These are phyloP conservation scores for Cosmia pyralina DNA, from an alignment of 2,888 invertebrate genomes.

Conservation along the genomic window DNA sequence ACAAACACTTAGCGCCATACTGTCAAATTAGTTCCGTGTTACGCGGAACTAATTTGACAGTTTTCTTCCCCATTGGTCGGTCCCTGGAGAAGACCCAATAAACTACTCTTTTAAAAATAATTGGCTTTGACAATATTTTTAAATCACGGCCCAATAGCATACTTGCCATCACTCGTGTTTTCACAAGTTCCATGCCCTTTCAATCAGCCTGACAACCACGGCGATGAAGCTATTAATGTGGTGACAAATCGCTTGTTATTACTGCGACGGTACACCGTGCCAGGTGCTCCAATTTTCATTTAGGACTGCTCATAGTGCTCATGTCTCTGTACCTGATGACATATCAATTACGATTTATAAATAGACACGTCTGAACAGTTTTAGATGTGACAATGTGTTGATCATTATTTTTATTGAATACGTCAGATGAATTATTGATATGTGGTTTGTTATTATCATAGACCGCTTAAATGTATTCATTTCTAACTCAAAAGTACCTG, in stretches of 20 bases:
- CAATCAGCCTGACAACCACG: constrained; percentile 16
- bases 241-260: constrained; percentile 59
- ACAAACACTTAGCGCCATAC: no score
- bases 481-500: no score
- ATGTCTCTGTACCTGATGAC: constrained; percentile 49
- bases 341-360: constrained; percentile 59
- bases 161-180: not conserved
- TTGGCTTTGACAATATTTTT: no score
- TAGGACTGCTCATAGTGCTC: constrained; percentile 12
- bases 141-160: not conserved
- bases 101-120: no score
- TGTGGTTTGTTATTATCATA: no score
- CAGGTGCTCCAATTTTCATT: constrained; percentile 58
- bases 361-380: constrained; percentile 27
- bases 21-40: no score
- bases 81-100: no score
- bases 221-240: constrained; percentile 42
- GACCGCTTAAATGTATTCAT: no score
- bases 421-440: not conserved
- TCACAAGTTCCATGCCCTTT: constrained; percentile 13
- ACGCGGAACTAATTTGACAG: no score
- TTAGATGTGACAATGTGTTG: constrained; percentile 12
- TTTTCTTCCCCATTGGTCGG: no score
- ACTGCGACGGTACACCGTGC: constrained; percentile 47
- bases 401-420: constrained; percentile 8